These are phyloP conservation scores for Brachyptera risi DNA, from an alignment of 2,888 invertebrate species.

Conservation along the genomic window DNA sequence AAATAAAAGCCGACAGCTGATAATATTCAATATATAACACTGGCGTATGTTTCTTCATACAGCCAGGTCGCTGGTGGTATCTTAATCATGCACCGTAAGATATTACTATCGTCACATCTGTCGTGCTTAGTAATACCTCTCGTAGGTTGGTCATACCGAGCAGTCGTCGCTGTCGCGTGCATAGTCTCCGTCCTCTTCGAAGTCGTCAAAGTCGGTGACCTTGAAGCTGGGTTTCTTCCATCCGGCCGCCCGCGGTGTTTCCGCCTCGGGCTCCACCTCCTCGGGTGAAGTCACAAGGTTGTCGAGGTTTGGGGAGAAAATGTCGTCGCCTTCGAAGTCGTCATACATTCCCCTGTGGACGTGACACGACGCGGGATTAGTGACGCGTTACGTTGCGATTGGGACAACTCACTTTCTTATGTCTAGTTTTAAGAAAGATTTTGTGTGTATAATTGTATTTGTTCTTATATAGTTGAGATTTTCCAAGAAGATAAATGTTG, in stretches of 20 bases:
- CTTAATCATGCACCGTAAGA: constrained; percentile 41
- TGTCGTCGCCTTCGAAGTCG: constrained; percentile 62
- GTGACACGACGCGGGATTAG: too few species aligned
- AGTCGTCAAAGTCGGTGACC: constrained; percentile 34
- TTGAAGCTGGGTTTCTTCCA: constrained; percentile 30
- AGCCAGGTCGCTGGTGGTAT: too few species aligned
- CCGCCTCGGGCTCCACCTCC: constrained; percentile 14
- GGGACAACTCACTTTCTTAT: too few species aligned
- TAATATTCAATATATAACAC: too few species aligned
- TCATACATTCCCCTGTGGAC: too few species aligned
- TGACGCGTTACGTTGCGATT: too few species aligned
- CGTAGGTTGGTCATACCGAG: constrained; percentile 28
- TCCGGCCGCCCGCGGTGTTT: neutral
- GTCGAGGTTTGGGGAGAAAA: constrained; percentile 63
- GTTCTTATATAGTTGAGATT: too few species aligned
- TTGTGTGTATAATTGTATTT: too few species aligned
- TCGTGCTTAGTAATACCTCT: constrained; percentile 52
- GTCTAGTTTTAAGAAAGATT: too few species aligned
- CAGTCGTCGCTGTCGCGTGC: constrained; percentile 37
- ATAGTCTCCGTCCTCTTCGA: constrained; percentile 36
- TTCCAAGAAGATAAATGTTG: too few species aligned
- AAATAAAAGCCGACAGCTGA: too few species aligned
- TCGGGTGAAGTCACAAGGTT: constrained; percentile 42
- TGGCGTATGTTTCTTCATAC: too few species aligned
- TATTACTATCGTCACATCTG: constrained; percentile 62